Evolutionary conservation across 1,140 invertebrate genomes (phyloP).

Genomic region (Anoplophora glabripennis): DNA sequence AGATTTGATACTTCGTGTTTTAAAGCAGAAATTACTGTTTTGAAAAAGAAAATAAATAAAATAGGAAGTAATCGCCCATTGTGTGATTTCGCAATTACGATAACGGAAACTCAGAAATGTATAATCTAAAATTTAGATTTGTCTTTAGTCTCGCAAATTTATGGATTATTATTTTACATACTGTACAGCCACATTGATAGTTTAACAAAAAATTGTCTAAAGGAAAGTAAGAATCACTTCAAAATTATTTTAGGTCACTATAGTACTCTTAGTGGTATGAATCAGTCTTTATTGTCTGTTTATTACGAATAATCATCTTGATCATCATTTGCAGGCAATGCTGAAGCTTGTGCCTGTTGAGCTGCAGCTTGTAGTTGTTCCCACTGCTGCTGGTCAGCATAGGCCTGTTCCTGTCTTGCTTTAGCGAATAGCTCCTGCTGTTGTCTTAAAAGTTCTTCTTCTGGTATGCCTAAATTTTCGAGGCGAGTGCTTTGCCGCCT

Average conservation of each 20-base stretch:
- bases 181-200: too few species aligned
- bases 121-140: too few species aligned
- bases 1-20: too few species aligned
- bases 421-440: slow-evolving; percentile 98
- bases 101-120: too few species aligned
- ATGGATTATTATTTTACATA: too few species aligned
- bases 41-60: too few species aligned
- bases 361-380: slow-evolving; percentile 72
- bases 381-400: slow-evolving; percentile 86
- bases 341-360: slow-evolving; percentile 50
- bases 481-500: slow-evolving; percentile 88
- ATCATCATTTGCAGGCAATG: slow-evolving; percentile 51
- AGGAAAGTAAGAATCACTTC: too few species aligned
- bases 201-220: too few species aligned
- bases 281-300: not conserved
- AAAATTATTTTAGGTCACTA: not conserved
- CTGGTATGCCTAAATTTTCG: slow-evolving; percentile 95
- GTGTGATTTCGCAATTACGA: too few species aligned
- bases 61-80: too few species aligned
- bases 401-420: slow-evolving; percentile 84
- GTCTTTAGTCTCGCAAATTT: too few species aligned
- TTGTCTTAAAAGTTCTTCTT: slow-evolving; percentile 93
- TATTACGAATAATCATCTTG: slow-evolving; percentile 52
- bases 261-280: not conserved
- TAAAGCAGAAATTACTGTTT: too few species aligned